Evolutionary conservation across 2,888 invertebrate species (phyloP).

Genomic region (Ophioninae sp.): DNA sequence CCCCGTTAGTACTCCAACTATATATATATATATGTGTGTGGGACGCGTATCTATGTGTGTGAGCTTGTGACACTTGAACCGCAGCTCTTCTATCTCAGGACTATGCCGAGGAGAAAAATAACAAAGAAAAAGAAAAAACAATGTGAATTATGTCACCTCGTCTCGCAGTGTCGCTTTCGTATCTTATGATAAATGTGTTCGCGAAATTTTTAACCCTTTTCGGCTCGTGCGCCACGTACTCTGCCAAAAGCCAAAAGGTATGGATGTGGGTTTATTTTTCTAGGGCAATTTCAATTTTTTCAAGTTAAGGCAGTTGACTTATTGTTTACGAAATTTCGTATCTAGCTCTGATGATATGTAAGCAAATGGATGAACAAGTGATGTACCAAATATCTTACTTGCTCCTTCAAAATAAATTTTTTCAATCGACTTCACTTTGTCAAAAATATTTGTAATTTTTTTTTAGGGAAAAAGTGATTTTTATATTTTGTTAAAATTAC

Average conservation of each 20-base stretch:
- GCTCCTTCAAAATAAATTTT: no score
- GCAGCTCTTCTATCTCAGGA: conserved; percentile 33
- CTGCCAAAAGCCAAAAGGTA: neutral
- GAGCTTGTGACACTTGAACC: neutral
- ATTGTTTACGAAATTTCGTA: no score
- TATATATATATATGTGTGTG: neutral
- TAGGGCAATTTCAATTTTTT: neutral
- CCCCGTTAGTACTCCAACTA: neutral
- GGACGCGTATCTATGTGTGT: neutral
- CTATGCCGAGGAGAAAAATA: neutral
- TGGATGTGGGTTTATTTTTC: neutral
- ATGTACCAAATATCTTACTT: no score
- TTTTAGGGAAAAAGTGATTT: no score
- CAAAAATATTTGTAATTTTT: no score
- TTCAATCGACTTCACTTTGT: no score
- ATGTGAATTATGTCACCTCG: conserved; percentile 44
- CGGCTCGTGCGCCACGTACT: neutral
- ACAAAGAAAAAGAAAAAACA: conserved; percentile 8
- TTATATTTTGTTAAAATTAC: no score
- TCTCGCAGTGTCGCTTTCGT: conserved; percentile 18
- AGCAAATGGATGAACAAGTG: no score
- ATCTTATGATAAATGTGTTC: conserved; percentile 27
- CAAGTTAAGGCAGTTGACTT: neutral
- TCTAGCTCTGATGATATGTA: no score
- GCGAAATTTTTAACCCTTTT: conserved; percentile 26